Evolutionary conservation across 2,797 vertebrate species (phyloP).

Genomic region (Dallia pectoralis): DNA sequence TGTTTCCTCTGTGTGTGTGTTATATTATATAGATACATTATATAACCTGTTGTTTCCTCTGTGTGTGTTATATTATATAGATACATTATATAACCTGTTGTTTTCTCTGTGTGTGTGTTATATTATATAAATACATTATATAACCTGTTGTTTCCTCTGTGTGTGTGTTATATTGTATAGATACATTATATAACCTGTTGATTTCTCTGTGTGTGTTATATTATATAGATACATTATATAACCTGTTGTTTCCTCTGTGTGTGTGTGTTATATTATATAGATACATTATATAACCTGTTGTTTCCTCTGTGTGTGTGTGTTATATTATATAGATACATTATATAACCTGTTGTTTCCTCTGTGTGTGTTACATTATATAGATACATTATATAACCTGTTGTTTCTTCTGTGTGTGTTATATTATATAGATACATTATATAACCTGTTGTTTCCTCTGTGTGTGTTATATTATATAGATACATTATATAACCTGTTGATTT

Average conservation of each 20-base stretch:
- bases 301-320: not conserved
- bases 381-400: not conserved
- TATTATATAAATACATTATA: too few relatives aligned
- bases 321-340: too few relatives aligned
- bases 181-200: not conserved
- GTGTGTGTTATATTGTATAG: not conserved
- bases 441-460: slow-evolving; percentile 5
- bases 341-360: slow-evolving; percentile 5
- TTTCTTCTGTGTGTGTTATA: not conserved
- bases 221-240: too few relatives aligned
- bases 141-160: slow-evolving; percentile 4
- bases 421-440: too few relatives aligned
- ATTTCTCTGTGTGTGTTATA: not conserved
- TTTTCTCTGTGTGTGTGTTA: not conserved
- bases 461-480: not conserved
- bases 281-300: not conserved
- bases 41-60: slow-evolving; percentile 5
- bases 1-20: slow-evolving; percentile 4
- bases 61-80: not conserved
- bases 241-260: slow-evolving; percentile 5
- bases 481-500: slow-evolving; percentile 3
- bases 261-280: not conserved
- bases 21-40: too few relatives aligned
- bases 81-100: not conserved
- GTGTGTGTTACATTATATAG: not conserved